phyloP scores from a whole-genome alignment of 2,113 vertebrate genomes.

The Phalacrocorax brasilianus region DNA sequence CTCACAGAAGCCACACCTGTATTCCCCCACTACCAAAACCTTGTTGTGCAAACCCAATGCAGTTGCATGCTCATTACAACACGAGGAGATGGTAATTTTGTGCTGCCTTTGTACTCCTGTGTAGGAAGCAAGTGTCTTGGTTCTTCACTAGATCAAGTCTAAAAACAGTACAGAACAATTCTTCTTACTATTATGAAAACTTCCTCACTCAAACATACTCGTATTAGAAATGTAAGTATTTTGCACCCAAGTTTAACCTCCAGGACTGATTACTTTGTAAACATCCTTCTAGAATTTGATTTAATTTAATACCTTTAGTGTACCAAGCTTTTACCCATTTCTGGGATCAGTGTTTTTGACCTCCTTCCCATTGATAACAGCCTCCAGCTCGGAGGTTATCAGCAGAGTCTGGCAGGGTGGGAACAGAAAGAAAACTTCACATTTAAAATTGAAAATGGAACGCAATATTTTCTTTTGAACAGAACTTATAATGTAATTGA shows the following conservation, averaged over 20 bases:
- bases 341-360: neutral
- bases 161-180: neutral
- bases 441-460: neutral
- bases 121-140: neutral
- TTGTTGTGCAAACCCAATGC: too few relatives aligned
- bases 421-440: neutral
- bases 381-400: neutral
- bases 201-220: neutral
- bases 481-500: neutral
- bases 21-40: too few relatives aligned
- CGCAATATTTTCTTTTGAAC: slow-evolving; percentile 3
- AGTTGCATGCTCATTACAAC: neutral
- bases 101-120: neutral
- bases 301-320: neutral
- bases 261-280: neutral
- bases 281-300: neutral
- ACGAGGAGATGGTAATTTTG: neutral
- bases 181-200: neutral
- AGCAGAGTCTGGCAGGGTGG: neutral
- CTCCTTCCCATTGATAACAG: neutral
- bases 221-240: neutral
- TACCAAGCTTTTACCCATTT: neutral
- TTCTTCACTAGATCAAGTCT: neutral
- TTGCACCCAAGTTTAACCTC: neutral
- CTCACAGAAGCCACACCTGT: too few relatives aligned